Evolutionary conservation across 2,888 invertebrate genomes (phyloP).

Genomic region (Sturmia bella): DNA sequence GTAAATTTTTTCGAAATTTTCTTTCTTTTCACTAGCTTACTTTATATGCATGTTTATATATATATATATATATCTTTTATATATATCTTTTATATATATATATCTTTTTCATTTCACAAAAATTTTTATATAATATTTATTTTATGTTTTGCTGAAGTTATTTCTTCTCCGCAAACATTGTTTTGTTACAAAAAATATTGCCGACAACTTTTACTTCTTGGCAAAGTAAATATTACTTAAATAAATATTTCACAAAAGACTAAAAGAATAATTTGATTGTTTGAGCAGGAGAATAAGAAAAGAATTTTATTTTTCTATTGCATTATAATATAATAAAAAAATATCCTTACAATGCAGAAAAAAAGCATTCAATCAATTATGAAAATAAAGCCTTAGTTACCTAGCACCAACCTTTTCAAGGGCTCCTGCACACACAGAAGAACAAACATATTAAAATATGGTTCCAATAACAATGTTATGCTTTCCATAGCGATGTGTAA

Average conservation of each 20-base stretch:
- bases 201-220: constrained; percentile 51
- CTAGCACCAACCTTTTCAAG: too few relatives aligned
- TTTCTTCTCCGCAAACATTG: constrained; percentile 56
- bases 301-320: not conserved
- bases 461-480: too few relatives aligned
- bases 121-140: not conserved
- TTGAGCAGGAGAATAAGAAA: not conserved
- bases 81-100: too few relatives aligned
- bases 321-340: too few relatives aligned
- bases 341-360: too few relatives aligned
- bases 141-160: constrained; percentile 42
- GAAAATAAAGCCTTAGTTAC: too few relatives aligned
- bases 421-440: too few relatives aligned
- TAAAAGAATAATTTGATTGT: constrained; percentile 18
- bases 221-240: constrained; percentile 58
- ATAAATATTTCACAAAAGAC: constrained; percentile 51
- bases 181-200: constrained; percentile 35
- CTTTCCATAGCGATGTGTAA: too few relatives aligned
- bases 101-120: constrained; percentile 11
- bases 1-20: constrained; percentile 41
- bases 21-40: constrained; percentile 1
- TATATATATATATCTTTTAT: too few relatives aligned
- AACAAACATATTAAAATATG: too few relatives aligned
- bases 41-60: constrained; percentile 11
- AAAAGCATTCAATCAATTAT: too few relatives aligned